A percentile compares a stretch with the other conserved stretches of the same genome.
phyloP scores from a whole-genome alignment of 2,888 invertebrate genomes.

The Helleia helle region DNA sequence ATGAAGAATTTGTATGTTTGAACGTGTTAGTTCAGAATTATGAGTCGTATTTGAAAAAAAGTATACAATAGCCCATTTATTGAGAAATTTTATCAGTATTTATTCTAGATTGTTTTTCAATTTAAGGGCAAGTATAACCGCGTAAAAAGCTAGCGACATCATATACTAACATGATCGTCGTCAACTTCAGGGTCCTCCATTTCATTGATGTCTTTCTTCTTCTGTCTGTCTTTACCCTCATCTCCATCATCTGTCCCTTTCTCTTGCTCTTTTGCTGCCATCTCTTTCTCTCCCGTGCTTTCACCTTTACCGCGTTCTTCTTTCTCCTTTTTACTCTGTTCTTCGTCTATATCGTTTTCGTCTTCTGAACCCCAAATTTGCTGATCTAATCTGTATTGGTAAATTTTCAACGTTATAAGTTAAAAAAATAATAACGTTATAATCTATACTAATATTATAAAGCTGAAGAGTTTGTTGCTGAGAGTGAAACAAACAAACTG shows the following conservation, averaged over 20 bases:
- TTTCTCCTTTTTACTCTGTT: slow-evolving; percentile 70
- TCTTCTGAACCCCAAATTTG: slow-evolving; percentile 91
- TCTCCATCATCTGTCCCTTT: slow-evolving; percentile 70
- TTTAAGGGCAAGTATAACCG: no score
- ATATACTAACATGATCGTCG: slow-evolving; percentile 78
- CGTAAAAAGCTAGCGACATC: background rate
- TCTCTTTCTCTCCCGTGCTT: slow-evolving; percentile 78
- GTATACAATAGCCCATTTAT: no score
- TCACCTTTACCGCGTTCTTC: slow-evolving; percentile 77
- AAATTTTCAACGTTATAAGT: slow-evolving; percentile 7
- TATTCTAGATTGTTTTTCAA: no score
- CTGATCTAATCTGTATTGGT: slow-evolving; percentile 73
- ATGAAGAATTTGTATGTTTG: no score
- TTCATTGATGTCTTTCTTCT: slow-evolving; percentile 84
- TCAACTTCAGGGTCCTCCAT: slow-evolving; percentile 86
- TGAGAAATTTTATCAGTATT: no score
- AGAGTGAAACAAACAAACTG: no score
- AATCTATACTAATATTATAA: no score
- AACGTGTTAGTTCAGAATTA: no score
- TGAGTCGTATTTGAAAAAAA: no score
- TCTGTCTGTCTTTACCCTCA: slow-evolving; percentile 70
- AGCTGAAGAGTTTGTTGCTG: no score
- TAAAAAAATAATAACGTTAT: no score
- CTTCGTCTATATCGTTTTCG: slow-evolving; percentile 77
- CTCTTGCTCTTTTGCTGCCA: slow-evolving; percentile 81